These are phyloP conservation scores for Syngnathoides biaculeatus DNA, from an alignment of 2,113 vertebrate species.

Conservation along the genomic window DNA sequence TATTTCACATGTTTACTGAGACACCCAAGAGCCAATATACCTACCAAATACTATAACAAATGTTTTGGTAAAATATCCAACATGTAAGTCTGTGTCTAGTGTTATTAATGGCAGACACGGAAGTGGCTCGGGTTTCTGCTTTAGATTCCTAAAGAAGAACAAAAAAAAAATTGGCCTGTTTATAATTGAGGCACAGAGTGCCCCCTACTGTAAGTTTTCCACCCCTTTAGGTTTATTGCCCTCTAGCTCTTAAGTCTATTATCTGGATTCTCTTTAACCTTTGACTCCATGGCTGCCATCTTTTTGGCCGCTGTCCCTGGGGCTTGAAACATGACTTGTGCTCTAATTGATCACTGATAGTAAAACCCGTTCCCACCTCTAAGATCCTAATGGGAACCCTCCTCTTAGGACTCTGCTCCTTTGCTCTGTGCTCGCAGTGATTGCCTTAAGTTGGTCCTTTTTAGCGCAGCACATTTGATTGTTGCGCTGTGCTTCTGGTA, in stretches of 20 bases:
- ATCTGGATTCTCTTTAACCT: slow-evolving; percentile 53
- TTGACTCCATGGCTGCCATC: slow-evolving; percentile 43
- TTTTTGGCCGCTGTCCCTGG: slow-evolving; percentile 39
- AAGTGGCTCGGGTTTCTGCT: no score
- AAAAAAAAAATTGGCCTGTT: slow-evolving; percentile 7
- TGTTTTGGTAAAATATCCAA: no score
- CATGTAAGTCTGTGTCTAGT: no score
- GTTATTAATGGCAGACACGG: no score
- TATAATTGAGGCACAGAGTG: slow-evolving; percentile 32
- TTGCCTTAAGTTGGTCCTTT: slow-evolving; percentile 57
- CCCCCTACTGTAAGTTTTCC: slow-evolving; percentile 48
- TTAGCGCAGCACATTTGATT: slow-evolving; percentile 55
- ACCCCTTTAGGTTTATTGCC: background rate
- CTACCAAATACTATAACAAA: no score
- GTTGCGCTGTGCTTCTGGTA: slow-evolving; percentile 58
- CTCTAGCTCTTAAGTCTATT: slow-evolving; percentile 35
- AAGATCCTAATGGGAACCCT: slow-evolving; percentile 49
- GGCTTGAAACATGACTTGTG: slow-evolving; percentile 57
- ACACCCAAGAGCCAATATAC: no score
- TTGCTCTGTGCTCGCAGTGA: slow-evolving; percentile 20
- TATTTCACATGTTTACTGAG: no score
- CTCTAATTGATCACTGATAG: slow-evolving; percentile 66
- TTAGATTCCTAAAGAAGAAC: no score
- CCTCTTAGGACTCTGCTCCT: slow-evolving; percentile 11
- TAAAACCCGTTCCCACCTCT: slow-evolving; percentile 48